Base-by-base conservation (phyloP, 2,113 vertebrate genomes). In the Neolamprologus cancellatus region DNA sequence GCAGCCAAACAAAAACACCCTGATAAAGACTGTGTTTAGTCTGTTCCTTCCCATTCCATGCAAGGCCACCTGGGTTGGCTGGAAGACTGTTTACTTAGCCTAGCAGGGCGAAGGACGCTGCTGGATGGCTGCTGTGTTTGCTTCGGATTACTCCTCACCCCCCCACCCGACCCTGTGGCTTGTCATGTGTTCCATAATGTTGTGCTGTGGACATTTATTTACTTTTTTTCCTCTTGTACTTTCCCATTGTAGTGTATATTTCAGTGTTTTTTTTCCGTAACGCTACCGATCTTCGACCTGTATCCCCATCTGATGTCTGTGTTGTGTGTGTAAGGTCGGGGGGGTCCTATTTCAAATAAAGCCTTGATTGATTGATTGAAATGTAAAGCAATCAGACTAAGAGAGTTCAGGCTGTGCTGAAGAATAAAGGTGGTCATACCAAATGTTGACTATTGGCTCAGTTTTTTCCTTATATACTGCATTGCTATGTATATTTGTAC, bases 21-120 rank as follows among this genome's bases (percentile, higher is more conserved):
- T 4, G 34, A 36, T 36, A 36, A 10, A 0, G 9, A 36, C 36
- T 11, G 0, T 39, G 36, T 39, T 39, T 39, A 39, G 36, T 5
- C 36, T 39, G 36, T 39, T 39, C 36, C 36, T 39, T 39, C 36
- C 36, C 36, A 39, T 39, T 39, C 10, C 10, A 39, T 39, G 36
- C 10, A 39, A 39, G 36, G 36, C 36, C 10, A 39, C 36, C 36
- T 39, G 36, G 36, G 36, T 39, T 39, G 4, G 36, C 36, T 39
- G 36, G 10, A 39, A 39, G 36, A 39, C 36, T 39, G 11, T 12
- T 39, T 39, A 39, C 39, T 39, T 39, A 39, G 5, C 39, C 5
- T 41, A 41, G 39, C 39, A 6, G 41, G 2, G 41, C 3, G 1
- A 41, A 13, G 12, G 12, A 41, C 39, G 0, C 39, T 0, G 15